phyloP scores from a whole-genome alignment of 1,140 invertebrate genomes.

The Aphaenogaster ashmeadi region DNA sequence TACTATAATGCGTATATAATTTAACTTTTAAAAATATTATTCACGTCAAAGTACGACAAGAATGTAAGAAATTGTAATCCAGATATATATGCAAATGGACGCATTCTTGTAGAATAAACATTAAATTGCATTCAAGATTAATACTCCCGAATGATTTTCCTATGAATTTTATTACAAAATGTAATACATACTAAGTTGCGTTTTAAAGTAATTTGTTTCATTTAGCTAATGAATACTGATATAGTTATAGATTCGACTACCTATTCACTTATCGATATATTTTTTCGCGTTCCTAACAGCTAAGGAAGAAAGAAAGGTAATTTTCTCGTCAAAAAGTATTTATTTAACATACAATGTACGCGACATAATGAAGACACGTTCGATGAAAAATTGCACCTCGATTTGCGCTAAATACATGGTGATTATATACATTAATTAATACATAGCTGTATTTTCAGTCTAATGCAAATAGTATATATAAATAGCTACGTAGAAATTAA shows the following conservation, averaged over 20 bases:
- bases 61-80: constrained; percentile 45
- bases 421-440: neutral
- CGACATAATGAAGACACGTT: neutral
- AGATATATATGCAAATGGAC: neutral
- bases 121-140: neutral
- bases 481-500: neutral
- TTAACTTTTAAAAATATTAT: neutral
- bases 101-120: constrained; percentile 24
- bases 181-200: neutral
- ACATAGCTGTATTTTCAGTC: neutral
- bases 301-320: neutral
- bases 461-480: neutral
- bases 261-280: neutral
- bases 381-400: neutral
- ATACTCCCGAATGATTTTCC: neutral
- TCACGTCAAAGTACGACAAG: neutral
- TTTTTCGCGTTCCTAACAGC: neutral
- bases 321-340: neutral
- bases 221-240: neutral
- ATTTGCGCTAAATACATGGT: neutral
- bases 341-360: neutral
- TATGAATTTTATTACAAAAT: neutral
- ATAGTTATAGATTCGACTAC: neutral
- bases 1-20: neutral
- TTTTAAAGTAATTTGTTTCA: constrained; percentile 5